Base-by-base conservation (phyloP, 2,113 vertebrate genomes). In the Maccullochella peelii region DNA sequence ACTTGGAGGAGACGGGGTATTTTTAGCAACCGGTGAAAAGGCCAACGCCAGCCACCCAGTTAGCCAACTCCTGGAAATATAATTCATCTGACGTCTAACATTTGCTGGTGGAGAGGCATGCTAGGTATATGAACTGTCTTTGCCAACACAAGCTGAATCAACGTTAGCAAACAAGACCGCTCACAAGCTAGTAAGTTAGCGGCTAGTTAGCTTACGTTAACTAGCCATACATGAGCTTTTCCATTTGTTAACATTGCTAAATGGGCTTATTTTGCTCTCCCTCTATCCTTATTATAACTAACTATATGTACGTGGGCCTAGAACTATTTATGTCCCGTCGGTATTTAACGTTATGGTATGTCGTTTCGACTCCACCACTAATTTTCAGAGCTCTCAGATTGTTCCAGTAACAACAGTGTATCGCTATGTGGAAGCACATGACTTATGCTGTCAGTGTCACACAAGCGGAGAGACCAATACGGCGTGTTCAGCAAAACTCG, bases 1-100 rank as follows among this genome's bases (percentile, higher is more conserved):
- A 67, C 62, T 86, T 50, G 59, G 55, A 71, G 54, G 67, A 74
- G 74, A 79, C 80, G 58, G 70, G 57, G 58, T 96, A 96, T 95
- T 96, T 95, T 93, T 95, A 95, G 95, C 76, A 85, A 61, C 72
- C 54, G 72, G 54, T n/a, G 58, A 67, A 82, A 58, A 62, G 69
- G 85, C 88, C 63, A 84, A 74, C 15, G 57, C 15, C 23, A 27
- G 21, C 14, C n/a, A 30, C 18, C 14, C n/a, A 52, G 42, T 50
- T 21, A 49, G 62, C 42, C 76, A 80, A 38, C 70, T 18, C 18
- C 54, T 14, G 30, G 49, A 72, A 36, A 78, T 25, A 66, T 7
- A 12, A 44, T 69, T 73, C 73, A 49, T 18, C 73, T 47, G 52
- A 49, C 20, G 50, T 30, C 42, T 62, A 69, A 36, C 57, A 16